phyloP scores from a whole-genome alignment of 2,797 vertebrate species.

The Gobionotothen gibberifrons region DNA sequence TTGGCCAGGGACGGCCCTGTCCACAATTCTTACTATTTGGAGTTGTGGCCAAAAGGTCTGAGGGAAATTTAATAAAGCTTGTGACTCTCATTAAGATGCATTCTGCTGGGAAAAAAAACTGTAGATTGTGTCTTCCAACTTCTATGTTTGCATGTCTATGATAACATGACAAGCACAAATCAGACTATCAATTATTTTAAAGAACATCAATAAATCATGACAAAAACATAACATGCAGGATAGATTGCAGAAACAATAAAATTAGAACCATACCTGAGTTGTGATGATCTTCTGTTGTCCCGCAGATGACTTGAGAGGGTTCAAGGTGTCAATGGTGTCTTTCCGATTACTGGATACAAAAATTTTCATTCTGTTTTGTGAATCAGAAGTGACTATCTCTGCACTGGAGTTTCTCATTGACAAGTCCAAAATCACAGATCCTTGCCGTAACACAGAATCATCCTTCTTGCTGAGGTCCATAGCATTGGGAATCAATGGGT shows the following conservation, averaged over 20 bases:
- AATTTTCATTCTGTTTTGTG: constrained; percentile 30
- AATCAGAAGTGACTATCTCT: constrained; percentile 35
- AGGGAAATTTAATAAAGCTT: not conserved
- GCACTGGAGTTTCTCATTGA: constrained; percentile 63
- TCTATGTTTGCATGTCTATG: not conserved
- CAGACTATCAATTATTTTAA: not conserved
- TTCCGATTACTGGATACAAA: constrained; percentile 18
- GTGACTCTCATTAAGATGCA: constrained; percentile 2
- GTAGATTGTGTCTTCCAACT: not conserved
- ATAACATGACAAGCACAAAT: not conserved
- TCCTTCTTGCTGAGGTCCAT: constrained; percentile 69
- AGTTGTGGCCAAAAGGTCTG: not conserved
- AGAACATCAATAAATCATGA: not conserved
- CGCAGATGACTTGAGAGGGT: constrained; percentile 5
- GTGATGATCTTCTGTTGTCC: constrained; percentile 24
- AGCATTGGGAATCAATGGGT: constrained; percentile 35
- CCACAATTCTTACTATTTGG: not conserved
- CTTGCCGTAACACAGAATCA: constrained; percentile 25
- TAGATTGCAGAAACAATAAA: constrained; percentile 1
- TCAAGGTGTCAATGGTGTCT: constrained; percentile 32
- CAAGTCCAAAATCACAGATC: constrained; percentile 73
- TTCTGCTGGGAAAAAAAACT: not conserved
- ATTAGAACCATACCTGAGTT: constrained; percentile 47
- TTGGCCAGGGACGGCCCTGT: no score
- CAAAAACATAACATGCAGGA: constrained; percentile 3